These are phyloP conservation scores for Pyrrhosoma nymphula DNA, from an alignment of 2,888 invertebrate species.

Conservation along the genomic window DNA sequence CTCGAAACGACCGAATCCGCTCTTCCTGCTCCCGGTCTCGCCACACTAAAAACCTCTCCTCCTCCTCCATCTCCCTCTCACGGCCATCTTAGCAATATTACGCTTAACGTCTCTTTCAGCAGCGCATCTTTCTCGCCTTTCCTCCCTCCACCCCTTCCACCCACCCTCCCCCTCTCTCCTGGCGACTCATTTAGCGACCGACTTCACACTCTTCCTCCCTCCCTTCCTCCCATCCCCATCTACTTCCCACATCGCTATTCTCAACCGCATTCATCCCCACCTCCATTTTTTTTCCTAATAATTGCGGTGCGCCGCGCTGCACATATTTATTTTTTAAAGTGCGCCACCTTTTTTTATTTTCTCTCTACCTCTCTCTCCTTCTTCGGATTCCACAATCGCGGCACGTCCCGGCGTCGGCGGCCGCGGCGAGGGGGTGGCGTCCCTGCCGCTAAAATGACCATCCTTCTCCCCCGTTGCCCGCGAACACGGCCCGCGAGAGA, in stretches of 20 bases:
- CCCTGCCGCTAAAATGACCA: neutral
- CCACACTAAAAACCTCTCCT: neutral
- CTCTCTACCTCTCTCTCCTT: too few relatives aligned
- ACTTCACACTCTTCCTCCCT: neutral
- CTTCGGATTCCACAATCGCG: neutral
- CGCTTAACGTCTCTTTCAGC: conserved; percentile 10
- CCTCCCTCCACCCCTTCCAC: neutral
- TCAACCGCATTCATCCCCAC: neutral
- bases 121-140: neutral
- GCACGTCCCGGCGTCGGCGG: neutral
- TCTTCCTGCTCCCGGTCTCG: neutral
- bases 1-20: conserved; percentile 18
- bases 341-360: too few relatives aligned
- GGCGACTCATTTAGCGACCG: neutral
- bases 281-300: neutral
- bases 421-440: neutral
- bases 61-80: neutral
- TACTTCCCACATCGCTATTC: neutral
- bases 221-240: neutral
- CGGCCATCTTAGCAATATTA: neutral
- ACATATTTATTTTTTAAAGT: neutral
- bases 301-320: neutral
- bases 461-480: neutral
- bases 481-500: too few relatives aligned
- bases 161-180: neutral